phyloP scores from a whole-genome alignment of 1,140 invertebrate genomes.

The Acromyrmex heyeri region DNA sequence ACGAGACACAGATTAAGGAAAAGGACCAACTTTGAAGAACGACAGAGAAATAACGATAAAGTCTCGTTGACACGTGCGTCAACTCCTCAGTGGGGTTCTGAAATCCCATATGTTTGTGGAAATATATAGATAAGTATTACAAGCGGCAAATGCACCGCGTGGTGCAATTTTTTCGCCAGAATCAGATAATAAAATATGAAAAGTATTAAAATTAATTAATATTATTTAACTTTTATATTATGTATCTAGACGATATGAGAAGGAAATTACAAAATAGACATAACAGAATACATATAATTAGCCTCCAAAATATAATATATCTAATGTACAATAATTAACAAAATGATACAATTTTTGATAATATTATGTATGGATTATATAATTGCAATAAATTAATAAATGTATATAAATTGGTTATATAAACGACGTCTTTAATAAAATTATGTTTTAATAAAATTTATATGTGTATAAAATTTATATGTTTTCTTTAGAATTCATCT shows the following conservation, averaged over 20 bases:
- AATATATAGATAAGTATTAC: constrained; percentile 11
- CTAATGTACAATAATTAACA: neutral
- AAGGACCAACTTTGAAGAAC: neutral
- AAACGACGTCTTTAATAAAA: neutral
- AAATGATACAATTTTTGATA: neutral
- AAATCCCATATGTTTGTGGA: constrained; percentile 49
- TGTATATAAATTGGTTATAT: constrained; percentile 2
- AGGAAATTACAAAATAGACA: neutral
- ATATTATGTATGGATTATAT: neutral
- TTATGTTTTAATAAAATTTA: neutral
- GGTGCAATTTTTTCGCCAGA: neutral
- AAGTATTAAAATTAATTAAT: constrained; percentile 2
- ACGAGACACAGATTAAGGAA: constrained; percentile 3
- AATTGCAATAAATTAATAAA: constrained; percentile 16
- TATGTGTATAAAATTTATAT: neutral
- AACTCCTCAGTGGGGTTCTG: constrained; percentile 59
- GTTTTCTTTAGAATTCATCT: constrained; percentile 25
- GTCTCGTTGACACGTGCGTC: constrained; percentile 10
- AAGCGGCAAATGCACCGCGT: neutral
- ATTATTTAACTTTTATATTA: neutral
- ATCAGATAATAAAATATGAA: neutral
- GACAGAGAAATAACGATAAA: constrained; percentile 9
- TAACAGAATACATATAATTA: neutral
- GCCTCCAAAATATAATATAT: neutral
- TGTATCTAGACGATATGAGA: neutral